Conservation (phyloP, 1,140 invertebrate species). For the Trachymyrmex cornetzi region DNA sequence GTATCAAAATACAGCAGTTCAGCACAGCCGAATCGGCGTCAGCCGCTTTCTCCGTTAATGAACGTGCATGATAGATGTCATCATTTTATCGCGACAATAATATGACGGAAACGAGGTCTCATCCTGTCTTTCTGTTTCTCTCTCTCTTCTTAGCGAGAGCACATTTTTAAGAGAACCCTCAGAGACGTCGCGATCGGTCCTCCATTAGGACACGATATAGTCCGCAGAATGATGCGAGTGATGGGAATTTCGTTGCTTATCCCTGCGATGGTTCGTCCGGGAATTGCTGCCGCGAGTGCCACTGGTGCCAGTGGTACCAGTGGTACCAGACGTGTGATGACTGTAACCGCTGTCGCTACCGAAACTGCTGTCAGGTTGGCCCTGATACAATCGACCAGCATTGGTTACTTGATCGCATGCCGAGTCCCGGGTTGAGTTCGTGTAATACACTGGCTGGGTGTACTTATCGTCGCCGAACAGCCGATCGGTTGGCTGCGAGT, state of each 20-base stretch:
- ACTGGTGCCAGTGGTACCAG: slow-evolving; percentile 82
- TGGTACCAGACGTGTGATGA: slow-evolving; percentile 89
- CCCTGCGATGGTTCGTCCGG: slow-evolving; percentile 80
- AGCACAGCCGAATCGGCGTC: slow-evolving; percentile 50
- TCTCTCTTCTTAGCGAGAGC: not conserved
- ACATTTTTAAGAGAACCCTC: not conserved
- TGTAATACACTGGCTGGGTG: slow-evolving; percentile 77
- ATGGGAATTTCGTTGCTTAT: slow-evolving; percentile 83
- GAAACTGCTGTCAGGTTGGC: slow-evolving; percentile 88
- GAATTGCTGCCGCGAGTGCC: slow-evolving; percentile 81
- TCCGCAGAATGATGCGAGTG: slow-evolving; percentile 82
- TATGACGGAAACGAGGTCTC: not conserved
- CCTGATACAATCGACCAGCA: slow-evolving; percentile 81
- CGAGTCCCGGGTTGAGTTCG: slow-evolving; percentile 67
- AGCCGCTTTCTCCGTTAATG: slow-evolving; percentile 15
- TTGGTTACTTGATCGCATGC: slow-evolving; percentile 64
- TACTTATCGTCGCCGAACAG: slow-evolving; percentile 82
- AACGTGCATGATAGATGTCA: not conserved
- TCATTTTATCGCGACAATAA: not conserved
- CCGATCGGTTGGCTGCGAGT: slow-evolving; percentile 75
- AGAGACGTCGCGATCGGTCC: not conserved
- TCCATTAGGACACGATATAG: slow-evolving; percentile 83
- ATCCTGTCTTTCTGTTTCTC: not conserved
- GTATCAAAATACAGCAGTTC: slow-evolving; percentile 59
- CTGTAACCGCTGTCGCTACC: slow-evolving; percentile 91